phyloP scores from a whole-genome alignment of 2,113 vertebrate genomes.

The Oncorhynchus keta region DNA sequence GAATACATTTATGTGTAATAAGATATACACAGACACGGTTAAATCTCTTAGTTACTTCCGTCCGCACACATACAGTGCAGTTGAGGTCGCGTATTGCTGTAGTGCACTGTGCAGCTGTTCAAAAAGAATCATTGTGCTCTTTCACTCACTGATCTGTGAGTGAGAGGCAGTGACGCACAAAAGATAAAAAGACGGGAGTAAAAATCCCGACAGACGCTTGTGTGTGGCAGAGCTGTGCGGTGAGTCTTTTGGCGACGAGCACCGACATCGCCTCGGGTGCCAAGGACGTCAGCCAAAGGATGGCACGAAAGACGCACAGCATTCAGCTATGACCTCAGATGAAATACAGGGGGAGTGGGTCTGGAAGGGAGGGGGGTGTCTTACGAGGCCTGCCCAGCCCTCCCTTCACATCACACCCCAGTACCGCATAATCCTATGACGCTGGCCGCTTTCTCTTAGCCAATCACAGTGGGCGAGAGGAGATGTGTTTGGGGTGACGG shows the following conservation, averaged over 20 bases:
- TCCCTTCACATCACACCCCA: not conserved
- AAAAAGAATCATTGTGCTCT: not conserved
- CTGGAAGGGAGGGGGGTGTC: no score
- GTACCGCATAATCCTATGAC: no score
- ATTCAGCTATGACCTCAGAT: conserved; percentile 29
- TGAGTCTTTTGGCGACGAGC: not conserved
- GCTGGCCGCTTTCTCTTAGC: no score
- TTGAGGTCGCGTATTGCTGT: not conserved
- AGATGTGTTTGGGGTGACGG: no score
- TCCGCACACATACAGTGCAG: not conserved
- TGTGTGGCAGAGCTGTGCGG: not conserved
- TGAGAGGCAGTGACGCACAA: not conserved
- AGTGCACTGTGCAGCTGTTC: not conserved
- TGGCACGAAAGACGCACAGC: not conserved
- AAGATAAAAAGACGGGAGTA: not conserved
- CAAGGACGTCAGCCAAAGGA: conserved; percentile 15
- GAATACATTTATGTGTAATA: conserved; percentile 2
- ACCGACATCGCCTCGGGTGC: not conserved
- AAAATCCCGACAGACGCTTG: not conserved
- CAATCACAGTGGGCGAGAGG: no score
- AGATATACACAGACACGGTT: not conserved
- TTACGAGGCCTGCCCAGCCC: not conserved
- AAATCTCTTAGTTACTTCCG: not conserved
- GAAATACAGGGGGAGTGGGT: not conserved
- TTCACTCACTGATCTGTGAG: not conserved